Evolutionary conservation across 2,888 invertebrate genomes (phyloP), one percentile per base, ranked within the genome.

Genomic region (Sisyra terminalis): DNA sequence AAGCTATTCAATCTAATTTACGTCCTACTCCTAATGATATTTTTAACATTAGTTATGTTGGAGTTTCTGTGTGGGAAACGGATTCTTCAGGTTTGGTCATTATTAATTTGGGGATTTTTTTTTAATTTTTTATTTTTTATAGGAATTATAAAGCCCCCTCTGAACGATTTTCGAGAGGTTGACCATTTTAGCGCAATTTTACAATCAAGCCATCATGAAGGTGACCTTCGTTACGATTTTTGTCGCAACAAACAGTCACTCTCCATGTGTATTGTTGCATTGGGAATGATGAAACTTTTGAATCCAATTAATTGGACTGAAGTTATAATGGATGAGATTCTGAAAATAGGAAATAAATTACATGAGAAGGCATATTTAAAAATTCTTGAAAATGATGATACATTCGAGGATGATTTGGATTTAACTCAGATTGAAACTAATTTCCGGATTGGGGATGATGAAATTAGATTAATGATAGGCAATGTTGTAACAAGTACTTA

Each of bases 161-260:
- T 68, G 4, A 54, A 61, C 32, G 53, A 61, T 44, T 71, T 63
- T 50, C 52, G 48, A 2, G 56, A 53, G 14, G 43, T 67, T 3
- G 55, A 56, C 5, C 58, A 60, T 0, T 55, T 52, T 18, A 55
- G 58, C 0, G 69, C 65, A 2, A 64, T 66, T 5, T 45, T 66
- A 29, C 46, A 58, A 6, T 52, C 60, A 2, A 50, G 47, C 6
- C 47, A 48, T 8, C 57, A 55, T 44, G 53, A 58, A 45, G 51
- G 51, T 7, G 48, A 48, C 39, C 10, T 30, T 15, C 29, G 11
- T 14, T 42, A 35, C 18, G 44, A 37, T 1, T 29, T 43, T n/a
- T 50, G 48, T 49, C 50, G 7, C 50, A 53, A 42, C 56, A 59
- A 58, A 46, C 62, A 63, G 49, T 57, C 57, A 0, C 49, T 61